Evolutionary conservation across 1,140 invertebrate genomes (phyloP).

Genomic region (Aradophagus sp.): DNA sequence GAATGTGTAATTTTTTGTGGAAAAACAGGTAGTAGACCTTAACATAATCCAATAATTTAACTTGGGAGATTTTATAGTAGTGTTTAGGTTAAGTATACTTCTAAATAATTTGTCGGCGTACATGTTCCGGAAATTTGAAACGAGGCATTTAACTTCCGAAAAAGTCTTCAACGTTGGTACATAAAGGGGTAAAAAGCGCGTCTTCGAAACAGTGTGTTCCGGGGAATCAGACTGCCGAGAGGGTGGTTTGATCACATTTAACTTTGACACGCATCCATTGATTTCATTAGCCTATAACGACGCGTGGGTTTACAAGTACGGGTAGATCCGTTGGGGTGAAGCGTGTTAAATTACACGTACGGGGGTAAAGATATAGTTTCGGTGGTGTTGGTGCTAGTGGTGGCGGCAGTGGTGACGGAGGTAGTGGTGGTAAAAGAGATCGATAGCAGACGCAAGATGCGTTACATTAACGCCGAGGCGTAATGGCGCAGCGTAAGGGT

Average conservation of each 20-base stretch:
- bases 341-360: constrained; percentile 62
- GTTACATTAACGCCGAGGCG: constrained; percentile 59
- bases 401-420: no score
- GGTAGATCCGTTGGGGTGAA: constrained; percentile 42
- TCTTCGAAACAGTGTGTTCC: constrained; percentile 20
- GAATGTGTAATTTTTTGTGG: no score
- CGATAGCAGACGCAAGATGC: constrained; percentile 57
- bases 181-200: constrained; percentile 48
- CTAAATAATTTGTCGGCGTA: no score
- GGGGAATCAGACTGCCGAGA: constrained; percentile 52
- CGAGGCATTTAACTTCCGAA: constrained; percentile 4
- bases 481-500: constrained; percentile 49
- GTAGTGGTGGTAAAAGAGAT: constrained; percentile 28
- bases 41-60: no score
- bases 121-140: not conserved
- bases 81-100: no score
- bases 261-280: constrained; percentile 62
- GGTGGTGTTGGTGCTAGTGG: no score
- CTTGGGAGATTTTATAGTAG: no score
- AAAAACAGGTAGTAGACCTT: no score
- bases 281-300: constrained; percentile 63
- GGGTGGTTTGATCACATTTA: constrained; percentile 61
- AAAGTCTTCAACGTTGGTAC: constrained; percentile 9
- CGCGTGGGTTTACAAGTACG: constrained; percentile 56
- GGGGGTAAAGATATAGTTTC: constrained; percentile 51